Conservation (phyloP, 2,888 invertebrate genomes). For the Dendrolimus pini region DNA sequence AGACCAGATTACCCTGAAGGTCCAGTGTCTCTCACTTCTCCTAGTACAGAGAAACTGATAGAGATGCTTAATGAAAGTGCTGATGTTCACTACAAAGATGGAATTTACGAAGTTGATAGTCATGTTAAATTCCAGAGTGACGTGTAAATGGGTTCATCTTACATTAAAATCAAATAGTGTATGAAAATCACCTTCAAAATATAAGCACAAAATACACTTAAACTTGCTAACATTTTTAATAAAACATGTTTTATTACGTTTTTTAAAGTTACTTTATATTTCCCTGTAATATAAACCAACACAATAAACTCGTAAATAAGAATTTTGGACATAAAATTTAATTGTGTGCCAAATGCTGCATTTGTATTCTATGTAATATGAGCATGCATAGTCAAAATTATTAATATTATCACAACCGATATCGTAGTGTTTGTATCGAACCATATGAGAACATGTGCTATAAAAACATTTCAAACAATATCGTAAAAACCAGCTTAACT, state of each 20-base stretch:
- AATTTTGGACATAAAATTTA: too few species aligned
- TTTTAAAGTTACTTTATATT: too few species aligned
- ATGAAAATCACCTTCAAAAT: slow-evolving; percentile 1
- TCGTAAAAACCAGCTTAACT: neutral
- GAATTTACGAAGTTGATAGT: slow-evolving; percentile 48
- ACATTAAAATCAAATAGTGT: slow-evolving; percentile 4
- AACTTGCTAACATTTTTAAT: too few species aligned
- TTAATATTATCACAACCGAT: neutral
- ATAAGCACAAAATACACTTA: neutral
- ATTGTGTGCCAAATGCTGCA: too few species aligned
- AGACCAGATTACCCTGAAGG: slow-evolving; percentile 65
- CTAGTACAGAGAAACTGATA: slow-evolving; percentile 45
- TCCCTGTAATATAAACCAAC: too few species aligned
- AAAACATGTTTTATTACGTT: too few species aligned
- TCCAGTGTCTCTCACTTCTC: slow-evolving; percentile 33
- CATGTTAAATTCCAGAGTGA: slow-evolving; percentile 40
- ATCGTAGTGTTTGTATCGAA: neutral
- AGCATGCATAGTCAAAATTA: too few species aligned
- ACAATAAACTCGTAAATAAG: too few species aligned
- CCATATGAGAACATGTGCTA: neutral
- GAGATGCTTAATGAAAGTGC: slow-evolving; percentile 42
- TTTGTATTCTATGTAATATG: too few species aligned
- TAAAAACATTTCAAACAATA: neutral
- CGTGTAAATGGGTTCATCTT: slow-evolving; percentile 24
- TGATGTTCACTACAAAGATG: slow-evolving; percentile 40